Evolutionary conservation across 2,888 invertebrate genomes (phyloP).

Genomic region (Dasypolia templi): DNA sequence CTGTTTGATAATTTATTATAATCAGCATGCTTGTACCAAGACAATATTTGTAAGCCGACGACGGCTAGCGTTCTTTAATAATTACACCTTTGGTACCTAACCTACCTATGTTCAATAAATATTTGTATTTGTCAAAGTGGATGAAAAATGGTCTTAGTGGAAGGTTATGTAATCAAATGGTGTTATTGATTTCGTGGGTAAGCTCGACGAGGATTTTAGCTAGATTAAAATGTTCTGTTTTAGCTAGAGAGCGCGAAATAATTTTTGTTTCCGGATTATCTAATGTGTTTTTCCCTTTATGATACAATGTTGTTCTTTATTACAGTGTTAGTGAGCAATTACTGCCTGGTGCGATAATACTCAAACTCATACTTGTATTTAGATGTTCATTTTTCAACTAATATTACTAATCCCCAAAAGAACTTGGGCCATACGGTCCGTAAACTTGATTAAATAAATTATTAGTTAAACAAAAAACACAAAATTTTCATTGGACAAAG

Average conservation of each 20-base stretch:
- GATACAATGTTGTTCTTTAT: background rate
- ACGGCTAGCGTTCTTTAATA: no score
- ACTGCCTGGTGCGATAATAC: background rate
- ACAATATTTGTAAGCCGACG: no score
- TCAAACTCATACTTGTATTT: no score
- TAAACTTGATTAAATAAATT: background rate
- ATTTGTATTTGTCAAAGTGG: no score
- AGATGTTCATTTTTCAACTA: no score
- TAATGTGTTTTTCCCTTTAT: background rate
- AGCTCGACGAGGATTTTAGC: conserved; percentile 26
- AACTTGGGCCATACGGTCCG: background rate
- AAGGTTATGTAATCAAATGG: conserved; percentile 17
- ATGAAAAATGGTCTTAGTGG: background rate
- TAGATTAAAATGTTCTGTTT: conserved; percentile 49
- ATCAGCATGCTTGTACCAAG: no score
- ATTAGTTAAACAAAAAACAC: background rate
- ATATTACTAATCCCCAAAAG: background rate
- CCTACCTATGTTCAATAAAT: no score
- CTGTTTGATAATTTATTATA: no score
- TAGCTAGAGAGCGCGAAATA: background rate
- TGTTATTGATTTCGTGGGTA: conserved; percentile 33
- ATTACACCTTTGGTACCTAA: no score
- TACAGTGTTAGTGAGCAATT: background rate
- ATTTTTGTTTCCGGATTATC: background rate
- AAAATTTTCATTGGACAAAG: conserved; percentile 42